phyloP scores from a whole-genome alignment of 2,113 vertebrate genomes.

The Agapornis roseicollis region DNA sequence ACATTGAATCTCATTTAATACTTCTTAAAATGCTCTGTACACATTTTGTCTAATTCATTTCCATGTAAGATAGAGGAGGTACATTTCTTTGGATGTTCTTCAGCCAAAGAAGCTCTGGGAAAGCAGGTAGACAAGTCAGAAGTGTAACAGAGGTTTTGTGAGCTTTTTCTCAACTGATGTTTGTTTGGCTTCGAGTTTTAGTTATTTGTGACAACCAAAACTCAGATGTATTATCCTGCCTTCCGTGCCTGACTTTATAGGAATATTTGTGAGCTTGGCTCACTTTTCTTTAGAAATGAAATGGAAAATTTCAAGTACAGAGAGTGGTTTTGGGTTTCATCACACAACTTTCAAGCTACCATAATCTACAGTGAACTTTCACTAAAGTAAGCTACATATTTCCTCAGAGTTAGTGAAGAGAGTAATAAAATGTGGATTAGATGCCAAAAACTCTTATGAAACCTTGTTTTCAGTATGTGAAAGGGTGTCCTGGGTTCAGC shows the following conservation, averaged over 20 bases:
- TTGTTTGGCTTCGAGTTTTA: not conserved
- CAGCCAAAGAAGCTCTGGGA: not conserved
- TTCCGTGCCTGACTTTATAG: not conserved
- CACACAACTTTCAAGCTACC: not conserved
- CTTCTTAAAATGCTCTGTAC: not conserved
- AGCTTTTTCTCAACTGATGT: not conserved
- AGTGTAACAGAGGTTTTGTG: not conserved
- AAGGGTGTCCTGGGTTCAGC: too few species aligned
- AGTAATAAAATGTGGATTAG: slow-evolving; percentile 58
- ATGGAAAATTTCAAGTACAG: slow-evolving; percentile 2
- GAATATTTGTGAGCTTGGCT: slow-evolving; percentile 3
- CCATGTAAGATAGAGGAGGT: not conserved
- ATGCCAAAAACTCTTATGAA: slow-evolving; percentile 16
- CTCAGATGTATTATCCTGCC: not conserved
- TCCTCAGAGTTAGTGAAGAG: not conserved
- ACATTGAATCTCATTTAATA: not conserved
- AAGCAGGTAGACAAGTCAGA: not conserved
- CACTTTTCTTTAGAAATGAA: slow-evolving; percentile 33
- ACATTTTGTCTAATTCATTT: not conserved
- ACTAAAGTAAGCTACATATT: slow-evolving; percentile 12
- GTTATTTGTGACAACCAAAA: not conserved
- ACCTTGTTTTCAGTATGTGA: slow-evolving; percentile 12
- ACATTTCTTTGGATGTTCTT: not conserved
- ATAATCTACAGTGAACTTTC: slow-evolving; percentile 28
- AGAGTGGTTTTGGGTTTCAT: slow-evolving; percentile 24